Percentiles rank a stretch among this genome's conserved stretches.
phyloP scores from a whole-genome alignment of 2,797 vertebrate species.

The Anguilla obscura region DNA sequence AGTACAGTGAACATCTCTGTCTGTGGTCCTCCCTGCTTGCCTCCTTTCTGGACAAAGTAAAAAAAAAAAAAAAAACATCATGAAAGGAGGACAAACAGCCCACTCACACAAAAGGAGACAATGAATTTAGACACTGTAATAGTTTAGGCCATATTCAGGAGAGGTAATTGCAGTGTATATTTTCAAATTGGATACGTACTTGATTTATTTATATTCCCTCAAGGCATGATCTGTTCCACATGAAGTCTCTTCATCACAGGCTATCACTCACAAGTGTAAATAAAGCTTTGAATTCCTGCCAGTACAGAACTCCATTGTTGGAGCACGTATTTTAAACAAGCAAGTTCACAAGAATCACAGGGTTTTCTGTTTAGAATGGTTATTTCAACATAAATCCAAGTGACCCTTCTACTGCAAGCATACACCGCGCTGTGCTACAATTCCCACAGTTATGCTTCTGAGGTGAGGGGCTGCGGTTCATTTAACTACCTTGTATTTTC shows the following conservation, averaged over 20 bases:
- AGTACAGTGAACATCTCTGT: conserved; percentile 14
- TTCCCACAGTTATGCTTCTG: background rate
- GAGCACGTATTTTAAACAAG: conserved; percentile 17
- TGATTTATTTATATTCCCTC: conserved; percentile 17
- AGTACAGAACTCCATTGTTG: conserved; percentile 16
- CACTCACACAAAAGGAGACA: background rate
- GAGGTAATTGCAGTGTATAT: conserved; percentile 5
- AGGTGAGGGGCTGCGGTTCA: background rate
- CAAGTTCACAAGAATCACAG: background rate
- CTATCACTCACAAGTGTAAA: conserved; percentile 13
- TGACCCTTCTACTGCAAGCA: background rate
- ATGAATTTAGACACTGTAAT: background rate
- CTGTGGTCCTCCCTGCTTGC: background rate
- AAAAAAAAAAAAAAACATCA: no score
- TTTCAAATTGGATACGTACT: conserved; percentile 7
- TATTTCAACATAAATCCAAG: conserved; percentile 1
- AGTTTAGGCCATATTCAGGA: background rate
- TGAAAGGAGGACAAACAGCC: background rate
- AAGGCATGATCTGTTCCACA: conserved; percentile 12
- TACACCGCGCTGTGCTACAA: background rate
- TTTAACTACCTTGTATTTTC: background rate
- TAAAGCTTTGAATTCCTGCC: conserved; percentile 11
- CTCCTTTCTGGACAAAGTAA: background rate
- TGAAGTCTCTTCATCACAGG: conserved; percentile 7
- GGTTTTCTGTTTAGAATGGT: background rate